These are phyloP conservation scores for Pedionomus torquatus DNA, from an alignment of 2,113 vertebrate genomes.

Conservation along the genomic window DNA sequence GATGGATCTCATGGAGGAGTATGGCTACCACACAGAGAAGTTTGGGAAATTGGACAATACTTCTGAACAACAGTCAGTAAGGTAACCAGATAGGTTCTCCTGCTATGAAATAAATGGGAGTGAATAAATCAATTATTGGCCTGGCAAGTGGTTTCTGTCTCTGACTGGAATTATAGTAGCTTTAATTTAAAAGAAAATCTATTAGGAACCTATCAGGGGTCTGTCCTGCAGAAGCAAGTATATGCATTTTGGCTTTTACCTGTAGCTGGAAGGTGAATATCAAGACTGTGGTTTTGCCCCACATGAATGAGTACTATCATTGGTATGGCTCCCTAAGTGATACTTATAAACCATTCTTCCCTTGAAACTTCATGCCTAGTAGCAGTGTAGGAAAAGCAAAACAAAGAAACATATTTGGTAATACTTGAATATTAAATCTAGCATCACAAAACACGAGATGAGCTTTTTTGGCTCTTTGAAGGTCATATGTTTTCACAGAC, in stretches of 20 bases:
- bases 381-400: background rate
- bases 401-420: background rate
- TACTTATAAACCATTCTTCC: background rate
- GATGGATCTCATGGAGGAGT: constrained; percentile 88
- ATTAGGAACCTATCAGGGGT: background rate
- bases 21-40: constrained; percentile 85
- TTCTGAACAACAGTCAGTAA: constrained; percentile 91
- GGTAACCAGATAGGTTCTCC: background rate
- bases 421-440: background rate
- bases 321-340: background rate
- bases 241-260: background rate
- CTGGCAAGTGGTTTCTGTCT: background rate
- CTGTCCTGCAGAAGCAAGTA: background rate
- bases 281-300: background rate
- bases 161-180: background rate
- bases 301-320: background rate
- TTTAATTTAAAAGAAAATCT: background rate
- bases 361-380: background rate
- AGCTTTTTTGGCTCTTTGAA: background rate
- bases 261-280: background rate
- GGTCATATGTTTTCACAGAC: background rate
- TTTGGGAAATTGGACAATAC: constrained; percentile 93
- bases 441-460: background rate
- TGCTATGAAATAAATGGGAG: background rate
- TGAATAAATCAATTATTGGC: background rate